Base-by-base conservation (phyloP, 1,140 invertebrate genomes). In the Caligus rogercresseyi region DNA sequence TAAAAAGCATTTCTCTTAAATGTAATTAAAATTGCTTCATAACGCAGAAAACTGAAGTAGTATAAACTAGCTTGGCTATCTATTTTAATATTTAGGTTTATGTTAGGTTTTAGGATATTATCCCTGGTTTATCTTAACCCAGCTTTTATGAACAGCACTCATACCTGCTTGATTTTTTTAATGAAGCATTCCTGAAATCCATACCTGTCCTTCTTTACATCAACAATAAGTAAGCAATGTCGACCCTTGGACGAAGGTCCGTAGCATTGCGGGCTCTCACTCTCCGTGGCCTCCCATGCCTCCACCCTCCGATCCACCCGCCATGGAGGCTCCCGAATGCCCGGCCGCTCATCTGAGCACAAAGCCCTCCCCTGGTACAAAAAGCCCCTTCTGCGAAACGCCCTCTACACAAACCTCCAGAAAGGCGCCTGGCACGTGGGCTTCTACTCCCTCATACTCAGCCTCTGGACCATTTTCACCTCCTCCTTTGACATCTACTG, bases 381-480 rank as follows among this genome's bases (percentile, higher is more conserved):
- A n/a, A 20, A 54, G 64, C 52, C 64, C 11, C 31, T 43, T 7
- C 31, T 54, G 16, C 3, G 15, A 16, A 20, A 20, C 24, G 65
- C 21, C 26, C n/a, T 65, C 2, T 66, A 64, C 55, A 55, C 16
- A n/a, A 13, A 24, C 18, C 24, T 25, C 19, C 2, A 7, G 16
- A 52, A 13, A 63, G 31, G 61, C 16, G 63, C 26, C 15, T 61
- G 52, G 15, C 7, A 7, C 18, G 14, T 57, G n/a, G 56, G 59
- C 21, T 64, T 60, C 21, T 62, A 59, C 56, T 68, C 54, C 55
- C 56, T 66, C 23, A 51, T 68, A 57, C 54, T 31, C n/a, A 53
- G 20, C 15, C 15, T 20, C 13, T 58, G 56, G 24, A 20, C 19
- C 19, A 58, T 58, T 26, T 58, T 58, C 20, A 58, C 24, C 14